A percentile compares a stretch with the other conserved stretches of the same genome.
Conservation (phyloP, 2,113 vertebrate genomes). For the Callorhinus ursinus region DNA sequence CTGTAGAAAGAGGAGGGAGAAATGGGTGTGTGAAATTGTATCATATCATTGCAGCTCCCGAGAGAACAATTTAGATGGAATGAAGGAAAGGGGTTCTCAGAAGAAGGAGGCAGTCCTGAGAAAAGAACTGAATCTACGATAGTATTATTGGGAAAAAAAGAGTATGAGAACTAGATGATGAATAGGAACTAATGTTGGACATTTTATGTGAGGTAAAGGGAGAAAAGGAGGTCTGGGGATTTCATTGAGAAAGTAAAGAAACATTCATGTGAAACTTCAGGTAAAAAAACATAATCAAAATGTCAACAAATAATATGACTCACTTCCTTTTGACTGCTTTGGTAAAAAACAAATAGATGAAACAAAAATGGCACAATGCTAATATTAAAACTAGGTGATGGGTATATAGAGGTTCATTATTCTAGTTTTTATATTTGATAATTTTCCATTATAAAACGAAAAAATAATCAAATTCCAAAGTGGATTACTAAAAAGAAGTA, state of each 20-base stretch:
- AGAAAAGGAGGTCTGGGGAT: not conserved
- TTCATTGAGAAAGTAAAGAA: not conserved
- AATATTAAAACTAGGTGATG: not conserved
- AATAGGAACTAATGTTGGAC: not conserved
- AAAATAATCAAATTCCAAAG: slow-evolving; percentile 15
- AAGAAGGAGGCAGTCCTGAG: not conserved
- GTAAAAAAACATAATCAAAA: not conserved
- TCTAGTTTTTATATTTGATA: not conserved
- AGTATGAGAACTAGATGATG: not conserved
- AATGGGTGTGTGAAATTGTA: not conserved
- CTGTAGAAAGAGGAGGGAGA: not conserved
- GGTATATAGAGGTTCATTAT: not conserved
- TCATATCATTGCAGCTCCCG: not conserved
- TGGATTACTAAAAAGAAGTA: not conserved
- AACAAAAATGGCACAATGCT: not conserved
- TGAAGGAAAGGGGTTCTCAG: not conserved
- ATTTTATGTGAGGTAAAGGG: not conserved
- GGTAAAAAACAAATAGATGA: not conserved
- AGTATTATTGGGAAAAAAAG: not conserved
- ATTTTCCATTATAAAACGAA: not conserved
- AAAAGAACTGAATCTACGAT: not conserved
- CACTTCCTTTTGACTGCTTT: not conserved
- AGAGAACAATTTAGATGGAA: not conserved
- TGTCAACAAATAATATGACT: not conserved
- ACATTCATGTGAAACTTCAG: not conserved